Conservation (phyloP, 2,888 invertebrate species). For the Eilema sororculum region DNA sequence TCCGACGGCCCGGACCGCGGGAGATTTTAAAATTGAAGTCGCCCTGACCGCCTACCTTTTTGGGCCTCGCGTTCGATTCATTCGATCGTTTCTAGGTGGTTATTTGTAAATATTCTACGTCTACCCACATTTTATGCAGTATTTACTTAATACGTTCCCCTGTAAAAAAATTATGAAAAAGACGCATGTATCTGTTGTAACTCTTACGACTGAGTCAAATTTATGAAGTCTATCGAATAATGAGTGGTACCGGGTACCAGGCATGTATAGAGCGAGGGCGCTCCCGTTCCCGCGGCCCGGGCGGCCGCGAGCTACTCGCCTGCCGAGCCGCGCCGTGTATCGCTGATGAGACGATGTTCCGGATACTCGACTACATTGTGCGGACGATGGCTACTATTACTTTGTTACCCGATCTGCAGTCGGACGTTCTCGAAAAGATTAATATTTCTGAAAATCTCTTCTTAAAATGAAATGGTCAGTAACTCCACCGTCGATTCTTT, state of each 20-base stretch:
- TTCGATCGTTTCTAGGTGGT: background rate
- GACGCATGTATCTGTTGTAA: background rate
- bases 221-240: background rate
- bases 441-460: too few relatives aligned
- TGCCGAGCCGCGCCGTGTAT: background rate
- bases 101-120: background rate
- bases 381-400: background rate
- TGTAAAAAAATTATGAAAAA: too few relatives aligned
- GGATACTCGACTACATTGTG: background rate
- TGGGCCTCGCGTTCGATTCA: background rate
- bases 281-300: background rate
- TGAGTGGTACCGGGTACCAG: background rate
- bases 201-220: background rate
- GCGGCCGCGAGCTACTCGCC: conserved; percentile 1
- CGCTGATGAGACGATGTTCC: background rate
- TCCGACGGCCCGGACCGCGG: background rate
- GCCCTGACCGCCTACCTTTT: background rate
- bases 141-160: too few relatives aligned
- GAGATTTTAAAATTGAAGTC: background rate
- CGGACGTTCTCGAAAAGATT: too few relatives aligned
- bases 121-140: background rate
- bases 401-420: too few relatives aligned
- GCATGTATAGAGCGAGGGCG: too few relatives aligned
- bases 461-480: background rate
- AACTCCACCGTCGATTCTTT: background rate